Evolutionary conservation across 2,113 vertebrate species (phyloP).

Genomic region (Anthoscopus minutus): DNA sequence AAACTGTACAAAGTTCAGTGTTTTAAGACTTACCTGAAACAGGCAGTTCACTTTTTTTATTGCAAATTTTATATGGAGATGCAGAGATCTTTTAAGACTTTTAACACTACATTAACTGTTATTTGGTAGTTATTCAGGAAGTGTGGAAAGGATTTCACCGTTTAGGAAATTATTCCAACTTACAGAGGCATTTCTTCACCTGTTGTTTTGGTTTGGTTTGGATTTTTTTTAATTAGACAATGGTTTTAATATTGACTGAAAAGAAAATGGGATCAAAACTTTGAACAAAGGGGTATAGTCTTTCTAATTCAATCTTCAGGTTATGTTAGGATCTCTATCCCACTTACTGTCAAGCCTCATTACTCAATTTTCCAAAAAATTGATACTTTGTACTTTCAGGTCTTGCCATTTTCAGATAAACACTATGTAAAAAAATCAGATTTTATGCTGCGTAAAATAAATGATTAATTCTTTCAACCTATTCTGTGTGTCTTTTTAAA

Average conservation of each 20-base stretch:
- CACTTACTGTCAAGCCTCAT: neutral
- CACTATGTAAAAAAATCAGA: slow-evolving; percentile 4
- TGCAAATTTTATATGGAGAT: neutral
- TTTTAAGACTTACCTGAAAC: neutral
- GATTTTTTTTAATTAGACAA: neutral
- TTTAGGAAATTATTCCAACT: neutral
- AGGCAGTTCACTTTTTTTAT: neutral
- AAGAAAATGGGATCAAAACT: neutral
- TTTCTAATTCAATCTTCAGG: neutral
- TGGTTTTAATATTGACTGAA: neutral
- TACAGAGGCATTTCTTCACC: neutral
- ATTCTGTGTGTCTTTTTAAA: neutral
- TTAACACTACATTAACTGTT: neutral
- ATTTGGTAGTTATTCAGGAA: neutral
- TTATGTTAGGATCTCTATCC: neutral
- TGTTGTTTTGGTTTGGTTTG: neutral
- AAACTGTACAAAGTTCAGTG: neutral
- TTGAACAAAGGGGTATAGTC: neutral
- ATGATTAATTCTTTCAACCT: slow-evolving; percentile 44
- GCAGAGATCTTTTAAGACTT: neutral
- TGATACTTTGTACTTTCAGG: slow-evolving; percentile 49
- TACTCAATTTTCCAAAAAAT: slow-evolving; percentile 19
- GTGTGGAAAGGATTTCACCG: neutral
- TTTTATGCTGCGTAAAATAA: slow-evolving; percentile 58
- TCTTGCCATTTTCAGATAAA: slow-evolving; percentile 18